phyloP scores from a whole-genome alignment of 2,797 vertebrate species.

The Anguilla megastoma region DNA sequence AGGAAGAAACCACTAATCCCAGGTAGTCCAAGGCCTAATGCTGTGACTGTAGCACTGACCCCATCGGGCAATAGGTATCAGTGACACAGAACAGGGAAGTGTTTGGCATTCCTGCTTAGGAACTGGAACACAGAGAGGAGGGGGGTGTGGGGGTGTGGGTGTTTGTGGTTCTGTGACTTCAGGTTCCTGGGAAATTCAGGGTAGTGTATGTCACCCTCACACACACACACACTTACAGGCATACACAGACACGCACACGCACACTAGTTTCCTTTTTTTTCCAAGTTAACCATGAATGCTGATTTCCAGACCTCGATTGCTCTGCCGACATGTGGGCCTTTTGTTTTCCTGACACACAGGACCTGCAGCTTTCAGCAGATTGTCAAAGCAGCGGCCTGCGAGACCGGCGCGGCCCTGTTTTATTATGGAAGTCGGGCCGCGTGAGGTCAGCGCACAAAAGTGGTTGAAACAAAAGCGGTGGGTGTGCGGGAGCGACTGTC shows the following conservation, averaged over 20 bases:
- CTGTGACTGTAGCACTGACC: constrained; percentile 19
- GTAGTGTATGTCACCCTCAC: not conserved
- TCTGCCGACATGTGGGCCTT: not conserved
- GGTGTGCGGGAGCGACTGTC: not conserved
- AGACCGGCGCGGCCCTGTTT: not conserved
- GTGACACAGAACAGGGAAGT: constrained; percentile 39
- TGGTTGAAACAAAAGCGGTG: not conserved
- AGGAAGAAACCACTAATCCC: constrained; percentile 17
- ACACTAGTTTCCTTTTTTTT: not conserved
- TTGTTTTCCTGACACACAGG: constrained; percentile 2
- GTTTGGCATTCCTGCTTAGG: constrained; percentile 38
- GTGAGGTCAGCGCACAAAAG: not conserved
- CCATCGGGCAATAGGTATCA: constrained; percentile 36
- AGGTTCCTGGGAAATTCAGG: constrained; percentile 27
- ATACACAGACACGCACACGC: not conserved
- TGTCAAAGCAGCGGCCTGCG: not conserved
- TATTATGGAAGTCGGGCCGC: not conserved
- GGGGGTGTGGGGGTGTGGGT: constrained; percentile 15
- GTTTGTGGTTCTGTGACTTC: constrained; percentile 36
- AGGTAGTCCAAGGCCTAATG: not conserved
- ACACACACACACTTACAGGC: not conserved
- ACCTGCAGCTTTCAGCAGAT: not conserved
- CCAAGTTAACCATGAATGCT: not conserved
- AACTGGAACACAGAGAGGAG: constrained; percentile 12
- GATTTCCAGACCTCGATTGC: not conserved